Base-by-base conservation (phyloP, 2,888 invertebrate genomes). In the Cheilosia pagana region DNA sequence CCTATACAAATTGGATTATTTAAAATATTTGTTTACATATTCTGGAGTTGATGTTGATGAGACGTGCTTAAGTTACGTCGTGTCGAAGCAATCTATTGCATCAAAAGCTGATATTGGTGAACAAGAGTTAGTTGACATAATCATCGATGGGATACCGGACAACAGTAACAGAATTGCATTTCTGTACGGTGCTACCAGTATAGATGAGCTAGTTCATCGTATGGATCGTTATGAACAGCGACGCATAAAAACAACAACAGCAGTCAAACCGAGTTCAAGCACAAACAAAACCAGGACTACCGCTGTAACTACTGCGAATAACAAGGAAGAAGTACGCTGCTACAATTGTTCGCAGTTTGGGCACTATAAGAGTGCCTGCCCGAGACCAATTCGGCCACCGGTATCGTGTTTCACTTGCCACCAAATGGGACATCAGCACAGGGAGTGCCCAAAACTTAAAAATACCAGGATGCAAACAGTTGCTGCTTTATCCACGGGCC, bases 401-500 rank as follows among this genome's bases (percentile, higher is more conserved):
- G 77, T 70, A 21, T 71, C 50, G 10, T 78, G 63, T 5, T 72
- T 59, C n/a, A 50, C 21, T 4, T 67, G 67, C 16, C 63, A 72
- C 21, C 21, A 68, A 19, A 63, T 70, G 62, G 57, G 68, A 6
- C 81, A 76, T 41, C 28, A 35, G 6, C 53, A 57, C 10, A 28
- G n/a, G 14, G 74, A 71, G 19, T 67, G 74, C 21, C 50, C 50
- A 2, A 75, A 21, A 19, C 35, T 48, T n/a, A n/a, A n/a, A n/a
- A n/a, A n/a, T n/a, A n/a, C n/a, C n/a, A 21, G 59, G 21, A 31
- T 31, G 35, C 14, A 45, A 19, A 68, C 68, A 68, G 43, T 43
- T 45, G 62, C 72, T 43, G 43, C 62, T 2, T 0, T 53, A 8
- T n/a, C n/a, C n/a, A n/a, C n/a, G n/a, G 10, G 39, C 55, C 35